Conservation (phyloP, 2,888 invertebrate species). For the Chalcosyrphus nemorum region DNA sequence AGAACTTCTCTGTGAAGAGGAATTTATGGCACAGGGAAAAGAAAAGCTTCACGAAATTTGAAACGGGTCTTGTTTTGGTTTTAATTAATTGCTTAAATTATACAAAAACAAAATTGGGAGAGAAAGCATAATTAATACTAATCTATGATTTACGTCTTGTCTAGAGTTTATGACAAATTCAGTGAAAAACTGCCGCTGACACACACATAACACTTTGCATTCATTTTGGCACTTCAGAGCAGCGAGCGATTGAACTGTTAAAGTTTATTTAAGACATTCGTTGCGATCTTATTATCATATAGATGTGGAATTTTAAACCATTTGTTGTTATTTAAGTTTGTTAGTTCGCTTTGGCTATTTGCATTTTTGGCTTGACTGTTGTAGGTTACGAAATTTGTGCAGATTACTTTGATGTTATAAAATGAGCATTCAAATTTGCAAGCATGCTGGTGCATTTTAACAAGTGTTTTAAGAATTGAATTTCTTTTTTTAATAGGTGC, state of each 20-base stretch:
- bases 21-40: background rate
- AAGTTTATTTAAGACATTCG: background rate
- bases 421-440: background rate
- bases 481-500: too few relatives aligned
- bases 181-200: background rate
- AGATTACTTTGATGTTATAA: background rate
- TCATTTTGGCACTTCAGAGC: background rate
- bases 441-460: background rate
- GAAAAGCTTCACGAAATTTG: conserved; percentile 27
- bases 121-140: conserved; percentile 54
- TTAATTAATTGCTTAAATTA: conserved; percentile 40
- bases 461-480: too few relatives aligned
- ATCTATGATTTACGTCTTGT: conserved; percentile 10
- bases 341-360: conserved; percentile 17
- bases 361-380: conserved; percentile 9
- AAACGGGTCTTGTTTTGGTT: conserved; percentile 39
- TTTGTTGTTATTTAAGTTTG: background rate
- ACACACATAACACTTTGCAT: background rate
- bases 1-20: background rate
- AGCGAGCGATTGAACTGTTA: background rate
- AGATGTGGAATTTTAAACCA: conserved; percentile 38
- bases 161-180: background rate
- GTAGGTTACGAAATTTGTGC: conserved; percentile 26
- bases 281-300: conserved; percentile 41
- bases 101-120: conserved; percentile 4